phyloP scores from a whole-genome alignment of 1,140 invertebrate genomes.

The Neodiprion virginianus region DNA sequence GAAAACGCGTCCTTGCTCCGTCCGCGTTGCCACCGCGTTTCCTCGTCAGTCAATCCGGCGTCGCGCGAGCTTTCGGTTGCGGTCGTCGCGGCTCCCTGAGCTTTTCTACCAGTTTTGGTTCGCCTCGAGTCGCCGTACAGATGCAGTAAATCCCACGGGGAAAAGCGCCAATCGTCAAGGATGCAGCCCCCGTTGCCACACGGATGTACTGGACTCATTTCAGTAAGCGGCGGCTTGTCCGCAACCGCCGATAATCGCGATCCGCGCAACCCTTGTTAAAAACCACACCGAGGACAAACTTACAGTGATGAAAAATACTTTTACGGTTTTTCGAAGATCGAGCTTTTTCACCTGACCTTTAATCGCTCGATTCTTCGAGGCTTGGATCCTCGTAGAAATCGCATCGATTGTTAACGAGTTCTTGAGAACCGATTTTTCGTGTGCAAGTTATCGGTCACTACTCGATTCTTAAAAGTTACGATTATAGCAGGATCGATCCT shows the following conservation, averaged over 20 bases:
- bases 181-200: background rate
- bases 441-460: too few relatives aligned
- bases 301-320: too few relatives aligned
- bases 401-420: too few relatives aligned
- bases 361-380: too few relatives aligned
- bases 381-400: too few relatives aligned
- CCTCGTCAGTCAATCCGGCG: conserved; percentile 28
- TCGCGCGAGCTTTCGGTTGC: conserved; percentile 19
- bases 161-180: background rate
- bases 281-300: background rate
- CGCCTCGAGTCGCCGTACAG: too few relatives aligned
- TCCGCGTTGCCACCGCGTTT: conserved; percentile 41
- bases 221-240: background rate
- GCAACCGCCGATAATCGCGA: too few relatives aligned
- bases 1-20: conserved; percentile 31
- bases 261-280: background rate
- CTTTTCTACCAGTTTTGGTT: conserved; percentile 12
- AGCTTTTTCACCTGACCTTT: too few relatives aligned
- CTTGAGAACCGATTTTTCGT: too few relatives aligned
- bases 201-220: background rate
- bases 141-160: background rate
- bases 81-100: conserved; percentile 25
- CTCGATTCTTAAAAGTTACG: too few relatives aligned
- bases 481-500: too few relatives aligned
- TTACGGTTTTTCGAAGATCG: too few relatives aligned